Percentiles rank a stretch among this genome's conserved stretches.
Evolutionary conservation across 1,140 invertebrate species (phyloP).

Genomic region (Zelostemma sp.): DNA sequence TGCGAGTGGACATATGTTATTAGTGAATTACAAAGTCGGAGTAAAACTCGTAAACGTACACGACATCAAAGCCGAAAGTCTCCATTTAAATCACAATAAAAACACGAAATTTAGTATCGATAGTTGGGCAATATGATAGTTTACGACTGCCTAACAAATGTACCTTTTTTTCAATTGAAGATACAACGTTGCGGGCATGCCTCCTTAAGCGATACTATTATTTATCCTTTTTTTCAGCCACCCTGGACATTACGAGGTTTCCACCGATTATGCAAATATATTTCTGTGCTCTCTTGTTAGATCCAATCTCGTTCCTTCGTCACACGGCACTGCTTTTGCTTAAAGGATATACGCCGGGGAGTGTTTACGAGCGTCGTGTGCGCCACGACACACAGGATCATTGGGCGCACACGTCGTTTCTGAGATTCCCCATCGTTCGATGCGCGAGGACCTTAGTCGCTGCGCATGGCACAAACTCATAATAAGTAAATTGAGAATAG

Average conservation of each 20-base stretch:
- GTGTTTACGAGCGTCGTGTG: slow-evolving; percentile 1
- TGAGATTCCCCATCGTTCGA: slow-evolving; percentile 8
- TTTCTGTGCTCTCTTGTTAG: slow-evolving; percentile 23
- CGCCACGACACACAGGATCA: slow-evolving; percentile 5
- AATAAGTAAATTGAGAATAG: slow-evolving; percentile 44
- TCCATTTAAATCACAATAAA: background rate
- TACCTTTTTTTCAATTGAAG: slow-evolving; percentile 7
- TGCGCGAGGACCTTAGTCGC: background rate
- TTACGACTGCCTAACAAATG: slow-evolving; percentile 5
- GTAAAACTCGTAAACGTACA: background rate
- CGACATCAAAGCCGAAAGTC: background rate
- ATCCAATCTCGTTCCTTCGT: slow-evolving; percentile 12
- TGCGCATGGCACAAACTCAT: slow-evolving; percentile 6
- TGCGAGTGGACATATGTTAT: no score
- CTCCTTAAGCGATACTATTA: slow-evolving; percentile 20
- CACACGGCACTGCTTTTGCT: slow-evolving; percentile 13
- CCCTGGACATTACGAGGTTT: slow-evolving; percentile 14
- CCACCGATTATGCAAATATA: slow-evolving; percentile 38
- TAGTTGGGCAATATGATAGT: background rate
- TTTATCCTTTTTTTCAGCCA: slow-evolving; percentile 16
- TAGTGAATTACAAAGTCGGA: no score
- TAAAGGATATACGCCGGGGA: slow-evolving; percentile 7
- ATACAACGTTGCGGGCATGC: slow-evolving; percentile 18
- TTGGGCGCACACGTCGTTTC: slow-evolving; percentile 3
- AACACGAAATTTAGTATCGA: background rate